Evolutionary conservation across 1,140 invertebrate genomes (phyloP).

Genomic region (Adoxophyes honmai): DNA sequence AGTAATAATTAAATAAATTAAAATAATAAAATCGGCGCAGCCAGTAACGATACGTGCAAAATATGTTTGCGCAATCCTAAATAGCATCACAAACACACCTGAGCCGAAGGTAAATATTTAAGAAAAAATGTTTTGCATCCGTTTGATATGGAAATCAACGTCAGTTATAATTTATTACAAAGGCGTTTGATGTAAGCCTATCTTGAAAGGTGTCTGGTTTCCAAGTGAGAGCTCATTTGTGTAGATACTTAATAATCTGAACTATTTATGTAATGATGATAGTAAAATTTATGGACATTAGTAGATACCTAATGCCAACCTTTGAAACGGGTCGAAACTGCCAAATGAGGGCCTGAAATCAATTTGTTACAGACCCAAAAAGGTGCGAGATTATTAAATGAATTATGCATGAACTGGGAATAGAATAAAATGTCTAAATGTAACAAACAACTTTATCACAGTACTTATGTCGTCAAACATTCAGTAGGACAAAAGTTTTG

Average conservation of each 20-base stretch:
- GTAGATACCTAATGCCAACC: neutral
- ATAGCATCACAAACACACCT: neutral
- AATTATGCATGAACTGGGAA: neutral
- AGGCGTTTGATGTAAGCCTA: neutral
- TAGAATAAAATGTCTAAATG: neutral
- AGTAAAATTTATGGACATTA: neutral
- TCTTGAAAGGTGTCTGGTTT: neutral
- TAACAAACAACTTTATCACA: neutral
- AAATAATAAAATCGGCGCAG: too few relatives aligned
- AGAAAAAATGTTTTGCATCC: slow-evolving; percentile 1
- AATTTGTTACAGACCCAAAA: neutral
- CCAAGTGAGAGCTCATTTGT: too few relatives aligned
- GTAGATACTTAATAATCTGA: neutral
- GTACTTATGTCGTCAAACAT: neutral
- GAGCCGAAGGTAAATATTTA: neutral
- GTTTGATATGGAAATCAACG: neutral
- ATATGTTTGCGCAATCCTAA: neutral
- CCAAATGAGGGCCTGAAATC: neutral
- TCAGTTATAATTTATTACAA: neutral
- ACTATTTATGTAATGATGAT: neutral
- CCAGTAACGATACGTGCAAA: too few relatives aligned
- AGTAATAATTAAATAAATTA: too few relatives aligned
- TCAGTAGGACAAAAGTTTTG: neutral
- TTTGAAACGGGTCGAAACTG: neutral
- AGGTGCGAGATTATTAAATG: neutral